Evolutionary conservation across 2,888 invertebrate genomes (phyloP).

Genomic region (Sinotaia quadrata): DNA sequence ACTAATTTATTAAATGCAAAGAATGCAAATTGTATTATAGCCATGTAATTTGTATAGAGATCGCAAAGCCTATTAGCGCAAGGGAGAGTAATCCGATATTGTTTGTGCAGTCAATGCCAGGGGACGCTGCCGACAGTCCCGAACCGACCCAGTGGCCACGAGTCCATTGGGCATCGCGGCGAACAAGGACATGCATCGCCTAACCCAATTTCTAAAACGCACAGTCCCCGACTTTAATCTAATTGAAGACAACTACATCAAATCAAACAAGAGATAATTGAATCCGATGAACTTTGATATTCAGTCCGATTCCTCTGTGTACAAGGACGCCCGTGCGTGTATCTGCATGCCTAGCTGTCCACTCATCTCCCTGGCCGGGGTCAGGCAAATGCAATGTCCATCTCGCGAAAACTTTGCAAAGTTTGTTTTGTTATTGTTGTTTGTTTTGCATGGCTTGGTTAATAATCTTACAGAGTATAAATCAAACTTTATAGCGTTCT

Average conservation of each 20-base stretch:
- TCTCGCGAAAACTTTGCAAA: too few relatives aligned
- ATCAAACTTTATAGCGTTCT: too few relatives aligned
- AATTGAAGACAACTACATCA: constrained; percentile 48
- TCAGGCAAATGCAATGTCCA: too few relatives aligned
- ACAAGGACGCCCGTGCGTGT: constrained; percentile 20
- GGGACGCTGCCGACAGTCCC: constrained; percentile 31
- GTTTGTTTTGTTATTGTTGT: too few relatives aligned
- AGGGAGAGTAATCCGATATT: constrained; percentile 34
- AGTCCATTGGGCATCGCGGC: constrained; percentile 20
- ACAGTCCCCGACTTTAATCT: constrained; percentile 43
- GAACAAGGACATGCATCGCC: constrained; percentile 30
- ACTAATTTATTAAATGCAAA: constrained; percentile 59
- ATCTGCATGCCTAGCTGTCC: constrained; percentile 18
- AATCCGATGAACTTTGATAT: constrained; percentile 46
- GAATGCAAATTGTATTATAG: constrained; percentile 57
- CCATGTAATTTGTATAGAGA: constrained; percentile 53
- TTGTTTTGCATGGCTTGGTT: too few relatives aligned
- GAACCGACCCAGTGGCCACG: constrained; percentile 4
- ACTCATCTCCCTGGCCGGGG: too few relatives aligned
- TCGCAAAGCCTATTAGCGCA: constrained; percentile 45
- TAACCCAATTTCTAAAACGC: constrained; percentile 30
- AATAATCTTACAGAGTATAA: too few relatives aligned
- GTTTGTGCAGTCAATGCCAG: constrained; percentile 30
- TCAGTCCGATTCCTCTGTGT: constrained; percentile 33
- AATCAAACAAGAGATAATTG: constrained; percentile 54